Percentiles rank a stretch among this genome's conserved stretches.
Evolutionary conservation across 2,888 invertebrate genomes (phyloP).

Genomic region (Ischnura elegans): DNA sequence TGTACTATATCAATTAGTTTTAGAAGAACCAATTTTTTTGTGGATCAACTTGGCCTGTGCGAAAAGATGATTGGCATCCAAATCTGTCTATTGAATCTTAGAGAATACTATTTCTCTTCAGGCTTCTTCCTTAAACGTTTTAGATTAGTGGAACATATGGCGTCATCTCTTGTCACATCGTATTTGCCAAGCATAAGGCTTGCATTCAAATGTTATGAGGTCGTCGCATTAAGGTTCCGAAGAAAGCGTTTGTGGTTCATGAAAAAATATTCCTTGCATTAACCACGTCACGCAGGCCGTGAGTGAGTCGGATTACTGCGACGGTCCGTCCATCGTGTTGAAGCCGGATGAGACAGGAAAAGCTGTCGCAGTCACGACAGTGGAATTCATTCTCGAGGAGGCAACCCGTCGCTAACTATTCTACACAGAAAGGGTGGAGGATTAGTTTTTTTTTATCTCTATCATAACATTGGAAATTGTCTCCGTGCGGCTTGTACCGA

Average conservation of each 20-base stretch:
- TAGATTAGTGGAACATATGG: background rate
- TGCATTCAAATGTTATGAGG: slow-evolving; percentile 11
- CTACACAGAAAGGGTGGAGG: background rate
- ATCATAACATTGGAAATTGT: background rate
- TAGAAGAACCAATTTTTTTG: too few relatives aligned
- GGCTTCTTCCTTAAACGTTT: background rate
- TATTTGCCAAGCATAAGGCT: background rate
- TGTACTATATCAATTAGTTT: too few relatives aligned
- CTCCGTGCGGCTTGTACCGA: background rate
- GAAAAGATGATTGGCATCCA: background rate
- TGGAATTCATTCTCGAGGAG: background rate
- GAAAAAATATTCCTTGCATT: background rate
- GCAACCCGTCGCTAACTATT: background rate
- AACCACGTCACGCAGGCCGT: background rate
- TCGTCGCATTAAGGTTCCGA: background rate
- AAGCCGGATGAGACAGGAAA: background rate
- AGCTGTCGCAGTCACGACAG: background rate
- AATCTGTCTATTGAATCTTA: background rate
- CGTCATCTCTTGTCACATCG: background rate
- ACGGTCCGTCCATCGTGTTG: background rate
- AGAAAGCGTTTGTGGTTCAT: background rate
- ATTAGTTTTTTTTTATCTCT: background rate
- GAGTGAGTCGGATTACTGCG: background rate
- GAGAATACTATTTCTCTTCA: background rate
- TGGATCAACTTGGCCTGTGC: too few relatives aligned